These are phyloP conservation scores for Acridotheres tristis DNA, from an alignment of 2,797 vertebrate species.

Conservation along the genomic window DNA sequence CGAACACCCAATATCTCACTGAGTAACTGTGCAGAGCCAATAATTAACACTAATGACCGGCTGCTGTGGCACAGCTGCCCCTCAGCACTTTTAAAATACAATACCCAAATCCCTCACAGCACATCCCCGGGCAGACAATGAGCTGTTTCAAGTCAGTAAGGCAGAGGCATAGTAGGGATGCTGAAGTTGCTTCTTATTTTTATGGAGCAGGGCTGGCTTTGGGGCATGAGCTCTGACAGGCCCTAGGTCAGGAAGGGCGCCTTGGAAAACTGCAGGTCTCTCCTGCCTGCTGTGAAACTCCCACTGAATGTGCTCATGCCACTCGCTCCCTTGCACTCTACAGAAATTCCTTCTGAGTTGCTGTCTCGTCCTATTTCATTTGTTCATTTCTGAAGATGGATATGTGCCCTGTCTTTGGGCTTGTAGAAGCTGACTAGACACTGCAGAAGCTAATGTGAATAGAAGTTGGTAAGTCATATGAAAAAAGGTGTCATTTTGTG, in stretches of 20 bases:
- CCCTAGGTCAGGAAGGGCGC: not conserved
- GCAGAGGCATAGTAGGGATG: not conserved
- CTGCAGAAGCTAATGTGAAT: not conserved
- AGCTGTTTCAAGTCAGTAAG: not conserved
- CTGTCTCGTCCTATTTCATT: not conserved
- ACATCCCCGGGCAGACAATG: not conserved
- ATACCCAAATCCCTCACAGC: not conserved
- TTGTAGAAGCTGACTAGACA: not conserved
- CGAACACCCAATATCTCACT: not conserved
- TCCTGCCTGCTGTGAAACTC: not conserved
- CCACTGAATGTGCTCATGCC: not conserved
- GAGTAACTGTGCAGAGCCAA: not conserved
- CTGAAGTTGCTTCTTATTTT: not conserved
- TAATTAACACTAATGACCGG: not conserved
- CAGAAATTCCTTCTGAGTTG: not conserved
- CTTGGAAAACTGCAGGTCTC: not conserved
- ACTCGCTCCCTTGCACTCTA: not conserved
- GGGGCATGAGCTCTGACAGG: not conserved
- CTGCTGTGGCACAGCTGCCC: not conserved
- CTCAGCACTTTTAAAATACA: not conserved
- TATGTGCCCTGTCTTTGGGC: not conserved
- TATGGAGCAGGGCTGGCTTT: not conserved
- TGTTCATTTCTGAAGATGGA: not conserved
- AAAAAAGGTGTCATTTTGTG: not conserved
- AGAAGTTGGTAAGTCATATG: not conserved